phyloP scores from a whole-genome alignment of 1,140 invertebrate species.

The Aphidius ervi region DNA sequence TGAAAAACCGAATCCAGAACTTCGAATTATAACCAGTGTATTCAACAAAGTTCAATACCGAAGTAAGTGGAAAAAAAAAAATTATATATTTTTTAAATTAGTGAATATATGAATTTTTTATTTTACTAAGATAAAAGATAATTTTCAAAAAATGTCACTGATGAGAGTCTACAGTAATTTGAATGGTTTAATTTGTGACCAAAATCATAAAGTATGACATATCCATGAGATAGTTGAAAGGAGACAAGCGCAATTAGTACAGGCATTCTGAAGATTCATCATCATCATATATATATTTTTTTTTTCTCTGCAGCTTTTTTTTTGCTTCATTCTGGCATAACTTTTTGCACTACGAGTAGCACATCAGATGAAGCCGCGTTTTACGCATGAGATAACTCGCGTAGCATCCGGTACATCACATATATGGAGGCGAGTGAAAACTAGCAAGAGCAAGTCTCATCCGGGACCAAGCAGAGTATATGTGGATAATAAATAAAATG shows the following conservation, averaged over 20 bases:
- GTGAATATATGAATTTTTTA: background rate
- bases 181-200: background rate
- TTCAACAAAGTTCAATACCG: conserved; percentile 77
- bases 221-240: conserved; percentile 10
- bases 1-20: conserved; percentile 76
- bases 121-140: too few relatives aligned
- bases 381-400: conserved; percentile 36
- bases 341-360: conserved; percentile 16
- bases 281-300: background rate
- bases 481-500: conserved; percentile 41
- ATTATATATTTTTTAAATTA: conserved; percentile 9
- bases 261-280: conserved; percentile 10
- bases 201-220: conserved; percentile 1
- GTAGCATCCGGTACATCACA: conserved; percentile 9
- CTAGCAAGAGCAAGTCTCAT: conserved; percentile 22
- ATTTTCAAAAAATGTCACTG: too few relatives aligned
- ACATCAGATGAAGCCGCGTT: conserved; percentile 34
- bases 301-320: background rate
- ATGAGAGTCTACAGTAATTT: conserved; percentile 5
- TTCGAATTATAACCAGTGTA: conserved; percentile 80
- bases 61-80: conserved; percentile 57
- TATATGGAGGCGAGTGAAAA: conserved; percentile 18
- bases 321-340: conserved; percentile 5
- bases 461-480: conserved; percentile 1
- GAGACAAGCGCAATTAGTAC: conserved; percentile 25